A percentile compares a stretch with the other conserved stretches of the same genome.
Conservation (phyloP, 2,888 invertebrate species). For the Mesorhabditis belari region DNA sequence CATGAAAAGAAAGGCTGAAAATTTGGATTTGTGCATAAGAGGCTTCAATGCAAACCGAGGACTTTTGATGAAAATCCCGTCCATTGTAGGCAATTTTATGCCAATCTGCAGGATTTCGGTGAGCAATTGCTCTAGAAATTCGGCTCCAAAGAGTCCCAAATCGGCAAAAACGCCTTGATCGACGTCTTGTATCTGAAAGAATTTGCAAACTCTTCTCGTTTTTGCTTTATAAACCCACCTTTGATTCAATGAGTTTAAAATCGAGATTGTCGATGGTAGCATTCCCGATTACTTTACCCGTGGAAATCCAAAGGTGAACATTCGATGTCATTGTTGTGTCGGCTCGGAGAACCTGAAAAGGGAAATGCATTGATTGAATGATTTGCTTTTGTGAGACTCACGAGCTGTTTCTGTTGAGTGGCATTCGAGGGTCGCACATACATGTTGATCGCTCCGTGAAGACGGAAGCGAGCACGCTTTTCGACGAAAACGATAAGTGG, state of each 20-base stretch:
- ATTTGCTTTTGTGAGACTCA: too few species aligned
- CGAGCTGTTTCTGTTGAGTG: conserved; percentile 34
- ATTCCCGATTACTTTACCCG: conserved; percentile 43
- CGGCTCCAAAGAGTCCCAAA: conserved; percentile 51
- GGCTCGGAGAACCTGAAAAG: conserved; percentile 35
- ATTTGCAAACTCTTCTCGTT: background rate
- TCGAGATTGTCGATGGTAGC: conserved; percentile 51
- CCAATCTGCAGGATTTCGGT: conserved; percentile 51
- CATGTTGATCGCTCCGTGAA: conserved; percentile 49
- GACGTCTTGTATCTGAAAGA: conserved; percentile 37
- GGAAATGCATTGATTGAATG: background rate
- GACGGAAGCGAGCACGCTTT: conserved; percentile 44
- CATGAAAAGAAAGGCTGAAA: conserved; percentile 46
- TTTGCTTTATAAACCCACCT: conserved; percentile 9
- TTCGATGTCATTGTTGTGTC: conserved; percentile 52
- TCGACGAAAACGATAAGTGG: conserved; percentile 50
- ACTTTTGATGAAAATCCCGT: conserved; percentile 47
- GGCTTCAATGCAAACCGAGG: conserved; percentile 35
- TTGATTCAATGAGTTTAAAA: conserved; percentile 43
- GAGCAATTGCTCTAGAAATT: conserved; percentile 48
- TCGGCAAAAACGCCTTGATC: conserved; percentile 49
- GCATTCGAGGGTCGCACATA: conserved; percentile 39
- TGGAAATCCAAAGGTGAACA: conserved; percentile 44
- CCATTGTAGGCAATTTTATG: conserved; percentile 46
- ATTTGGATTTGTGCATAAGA: background rate